Conservation (phyloP, 2,797 vertebrate species). For the Catharus ustulatus region DNA sequence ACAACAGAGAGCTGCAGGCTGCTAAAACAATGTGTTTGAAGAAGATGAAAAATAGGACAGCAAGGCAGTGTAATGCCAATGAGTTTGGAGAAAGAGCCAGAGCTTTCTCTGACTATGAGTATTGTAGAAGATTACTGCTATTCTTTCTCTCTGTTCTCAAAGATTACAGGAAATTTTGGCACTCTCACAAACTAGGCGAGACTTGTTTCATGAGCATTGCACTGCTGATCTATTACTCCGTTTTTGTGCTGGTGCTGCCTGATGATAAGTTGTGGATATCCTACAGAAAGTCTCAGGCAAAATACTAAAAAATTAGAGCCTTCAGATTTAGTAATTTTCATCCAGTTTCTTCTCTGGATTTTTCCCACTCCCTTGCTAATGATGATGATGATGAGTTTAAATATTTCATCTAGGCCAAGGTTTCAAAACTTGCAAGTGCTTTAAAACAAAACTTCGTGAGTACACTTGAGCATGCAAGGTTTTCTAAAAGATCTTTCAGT, state of each 20-base stretch:
- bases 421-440: neutral
- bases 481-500: neutral
- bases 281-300: neutral
- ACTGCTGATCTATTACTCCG: neutral
- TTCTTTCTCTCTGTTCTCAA: constrained; percentile 6
- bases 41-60: neutral
- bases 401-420: neutral
- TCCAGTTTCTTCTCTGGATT: neutral
- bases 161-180: neutral
- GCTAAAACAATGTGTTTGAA: neutral
- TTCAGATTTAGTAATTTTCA: neutral
- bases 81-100: neutral
- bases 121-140: neutral
- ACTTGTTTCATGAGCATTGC: neutral
- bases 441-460: neutral
- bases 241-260: neutral
- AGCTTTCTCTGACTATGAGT: neutral
- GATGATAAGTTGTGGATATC: neutral
- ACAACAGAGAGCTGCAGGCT: neutral
- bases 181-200: neutral
- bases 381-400: neutral
- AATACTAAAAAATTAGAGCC: accelerated
- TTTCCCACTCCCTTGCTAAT: neutral
- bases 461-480: neutral
- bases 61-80: neutral